Evolutionary conservation across 2,888 invertebrate genomes (phyloP), one percentile per base, ranked within the genome.

Genomic region (Osedax fenrisi): DNA sequence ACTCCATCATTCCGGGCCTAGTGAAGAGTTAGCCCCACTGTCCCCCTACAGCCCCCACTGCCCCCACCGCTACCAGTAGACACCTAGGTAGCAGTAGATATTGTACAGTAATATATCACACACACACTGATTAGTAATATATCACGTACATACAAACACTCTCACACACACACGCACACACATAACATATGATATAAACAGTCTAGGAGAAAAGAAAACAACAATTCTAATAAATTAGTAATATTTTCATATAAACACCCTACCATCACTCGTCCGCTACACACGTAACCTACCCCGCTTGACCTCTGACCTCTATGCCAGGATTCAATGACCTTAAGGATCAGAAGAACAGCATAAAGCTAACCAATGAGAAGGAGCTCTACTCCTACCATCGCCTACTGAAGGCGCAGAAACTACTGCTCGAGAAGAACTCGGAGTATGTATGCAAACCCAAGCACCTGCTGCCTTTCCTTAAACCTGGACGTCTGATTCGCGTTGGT

Each of bases 401-500:
- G 56, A 88, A 91, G 74, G 91, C 94, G 84, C 86, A 95, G 72
- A 90, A 91, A 69, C 83, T 87, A 24, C 86, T 94, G 27, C 89
- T 89, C 10, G 86, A 87, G 61, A 89, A 92, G 81, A 91, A 94
- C 84, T 87, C 91, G 26, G 86, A 87, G 0, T 92, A 89, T 84
- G 88, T 96, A 77, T 92, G 91, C 0, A 89, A 90, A 81, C 92
- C 96, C 0, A 89, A 91, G 82, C 91, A 94, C 84, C 85, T 97
- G 26, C 88, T 94, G 77, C 96, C 95, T 0, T 99, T 95, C 86
- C 86, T 98, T 75, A 93, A 95, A 83, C 92, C 94, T 0, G 98
- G 98, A 0, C 87, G 98, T 80, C 87, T 98, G 80, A 88, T 97
- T 17, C 92, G 93, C 86, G 92, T 95, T 83, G 64, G 76, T 74